These are phyloP conservation scores for Schizopygopsis malacanthus DNA, from an alignment of 2,797 vertebrate species.

Conservation along the genomic window DNA sequence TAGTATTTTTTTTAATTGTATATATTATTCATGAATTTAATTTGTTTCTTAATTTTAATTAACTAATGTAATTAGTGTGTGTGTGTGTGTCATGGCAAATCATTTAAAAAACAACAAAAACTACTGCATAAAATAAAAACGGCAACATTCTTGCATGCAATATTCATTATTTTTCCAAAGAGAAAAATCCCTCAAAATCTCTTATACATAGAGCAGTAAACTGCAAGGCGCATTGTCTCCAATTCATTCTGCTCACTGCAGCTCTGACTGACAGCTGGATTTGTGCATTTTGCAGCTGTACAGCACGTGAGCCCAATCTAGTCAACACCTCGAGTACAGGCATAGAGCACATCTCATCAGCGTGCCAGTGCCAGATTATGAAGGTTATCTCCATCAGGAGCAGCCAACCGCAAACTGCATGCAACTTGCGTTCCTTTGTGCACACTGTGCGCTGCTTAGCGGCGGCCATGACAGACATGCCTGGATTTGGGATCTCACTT, in stretches of 20 bases:
- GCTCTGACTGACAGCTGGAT: not conserved
- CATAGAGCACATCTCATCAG: slow-evolving; percentile 42
- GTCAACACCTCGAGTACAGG: slow-evolving; percentile 16
- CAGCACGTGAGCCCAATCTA: not conserved
- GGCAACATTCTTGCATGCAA: not conserved
- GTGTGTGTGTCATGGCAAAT: not conserved
- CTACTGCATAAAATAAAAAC: not conserved
- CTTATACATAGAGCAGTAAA: not conserved
- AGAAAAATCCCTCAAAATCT: not conserved
- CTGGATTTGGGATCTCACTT: slow-evolving; percentile 62
- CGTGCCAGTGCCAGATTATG: slow-evolving; percentile 66
- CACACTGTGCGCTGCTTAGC: slow-evolving; percentile 48
- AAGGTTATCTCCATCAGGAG: slow-evolving; percentile 73
- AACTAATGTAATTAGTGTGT: too few relatives aligned
- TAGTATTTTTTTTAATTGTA: too few relatives aligned
- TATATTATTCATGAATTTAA: too few relatives aligned
- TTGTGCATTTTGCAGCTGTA: not conserved
- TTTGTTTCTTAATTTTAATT: too few relatives aligned
- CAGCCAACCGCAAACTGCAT: slow-evolving; percentile 70
- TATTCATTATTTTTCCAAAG: not conserved
- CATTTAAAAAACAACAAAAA: not conserved
- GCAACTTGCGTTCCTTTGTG: slow-evolving; percentile 65
- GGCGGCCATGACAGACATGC: slow-evolving; percentile 65
- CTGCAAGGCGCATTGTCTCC: not conserved
- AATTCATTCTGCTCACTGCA: not conserved